Conservation (phyloP, 2,888 invertebrate genomes). For the Hypena proboscidalis region DNA sequence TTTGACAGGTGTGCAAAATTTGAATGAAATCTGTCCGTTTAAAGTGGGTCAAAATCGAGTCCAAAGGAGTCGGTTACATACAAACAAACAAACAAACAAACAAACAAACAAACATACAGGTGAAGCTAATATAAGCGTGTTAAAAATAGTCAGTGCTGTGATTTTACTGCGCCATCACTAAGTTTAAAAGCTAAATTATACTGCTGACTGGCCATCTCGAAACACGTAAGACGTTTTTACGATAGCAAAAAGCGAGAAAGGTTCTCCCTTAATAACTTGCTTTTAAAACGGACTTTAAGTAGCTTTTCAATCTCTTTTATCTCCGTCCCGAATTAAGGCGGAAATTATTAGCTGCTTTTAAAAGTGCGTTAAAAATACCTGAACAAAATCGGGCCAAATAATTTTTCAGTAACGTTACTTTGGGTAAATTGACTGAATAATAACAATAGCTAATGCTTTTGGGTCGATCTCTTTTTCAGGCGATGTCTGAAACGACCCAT, state of each 20-base stretch:
- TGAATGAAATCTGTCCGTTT: no score
- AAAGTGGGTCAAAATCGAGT: no score
- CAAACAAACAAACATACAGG: no score
- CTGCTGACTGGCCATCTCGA: no score
- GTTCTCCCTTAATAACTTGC: conserved; percentile 9
- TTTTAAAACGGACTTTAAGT: conserved; percentile 12
- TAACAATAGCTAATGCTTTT: conserved; percentile 44
- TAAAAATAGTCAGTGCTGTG: no score
- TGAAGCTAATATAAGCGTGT: no score
- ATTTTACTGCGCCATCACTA: no score
- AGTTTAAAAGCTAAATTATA: no score
- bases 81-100: no score
- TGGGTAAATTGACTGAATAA: conserved; percentile 49
- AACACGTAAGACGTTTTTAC: neutral
- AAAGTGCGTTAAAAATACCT: conserved; percentile 21
- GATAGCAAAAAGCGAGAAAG: neutral
- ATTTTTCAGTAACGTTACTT: conserved; percentile 31
- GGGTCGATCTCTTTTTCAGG: conserved; percentile 31
- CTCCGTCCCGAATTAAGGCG: conserved; percentile 11
- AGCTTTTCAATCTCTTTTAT: conserved; percentile 18
- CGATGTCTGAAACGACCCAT: conserved; percentile 32
- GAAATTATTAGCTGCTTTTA: conserved; percentile 21
- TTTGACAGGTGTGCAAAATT: no score
- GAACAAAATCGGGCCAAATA: conserved; percentile 23
- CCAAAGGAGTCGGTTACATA: no score